These are phyloP conservation scores for Phrynocephalus vlangalii DNA, from an alignment of 2,797 vertebrate genomes.

Conservation along the genomic window DNA sequence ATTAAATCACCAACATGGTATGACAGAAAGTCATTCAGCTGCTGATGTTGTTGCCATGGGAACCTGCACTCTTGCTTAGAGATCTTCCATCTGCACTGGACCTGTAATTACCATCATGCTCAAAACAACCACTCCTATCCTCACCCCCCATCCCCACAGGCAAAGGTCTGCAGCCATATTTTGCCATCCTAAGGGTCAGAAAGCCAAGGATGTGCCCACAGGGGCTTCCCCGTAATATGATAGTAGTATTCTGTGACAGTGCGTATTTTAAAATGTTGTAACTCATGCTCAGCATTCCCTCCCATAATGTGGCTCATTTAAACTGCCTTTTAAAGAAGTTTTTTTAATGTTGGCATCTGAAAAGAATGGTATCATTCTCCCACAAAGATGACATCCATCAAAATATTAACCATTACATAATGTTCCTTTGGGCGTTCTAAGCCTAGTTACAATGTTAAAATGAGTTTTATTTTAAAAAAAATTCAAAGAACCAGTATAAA, in stretches of 20 bases:
- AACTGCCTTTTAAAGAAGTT: slow-evolving; percentile 59
- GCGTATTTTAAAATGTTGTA: slow-evolving; percentile 45
- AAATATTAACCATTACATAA: background rate
- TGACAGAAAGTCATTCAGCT: slow-evolving; percentile 74
- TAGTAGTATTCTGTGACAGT: slow-evolving; percentile 17
- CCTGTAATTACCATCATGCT: slow-evolving; percentile 59
- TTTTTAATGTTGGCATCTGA: background rate
- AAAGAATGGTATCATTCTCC: slow-evolving; percentile 54
- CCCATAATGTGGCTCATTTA: slow-evolving; percentile 59
- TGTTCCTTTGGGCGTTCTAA: no score
- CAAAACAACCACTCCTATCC: background rate
- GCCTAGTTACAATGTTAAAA: background rate
- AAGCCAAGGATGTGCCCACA: background rate
- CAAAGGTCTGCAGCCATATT: background rate
- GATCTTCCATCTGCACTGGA: slow-evolving; percentile 52
- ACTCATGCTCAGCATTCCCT: slow-evolving; percentile 23
- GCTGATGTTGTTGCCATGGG: slow-evolving; percentile 79
- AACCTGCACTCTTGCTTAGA: slow-evolving; percentile 65
- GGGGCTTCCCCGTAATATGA: background rate
- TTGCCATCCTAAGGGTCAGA: slow-evolving; percentile 13
- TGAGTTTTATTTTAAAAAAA: background rate
- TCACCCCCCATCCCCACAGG: background rate
- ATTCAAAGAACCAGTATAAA: background rate
- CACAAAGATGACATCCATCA: background rate
- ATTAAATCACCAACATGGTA: slow-evolving; percentile 60